A percentile compares a stretch with the other conserved stretches of the same genome.
Conservation (phyloP, 2,888 invertebrate genomes). For the Serrognathus titanus region DNA sequence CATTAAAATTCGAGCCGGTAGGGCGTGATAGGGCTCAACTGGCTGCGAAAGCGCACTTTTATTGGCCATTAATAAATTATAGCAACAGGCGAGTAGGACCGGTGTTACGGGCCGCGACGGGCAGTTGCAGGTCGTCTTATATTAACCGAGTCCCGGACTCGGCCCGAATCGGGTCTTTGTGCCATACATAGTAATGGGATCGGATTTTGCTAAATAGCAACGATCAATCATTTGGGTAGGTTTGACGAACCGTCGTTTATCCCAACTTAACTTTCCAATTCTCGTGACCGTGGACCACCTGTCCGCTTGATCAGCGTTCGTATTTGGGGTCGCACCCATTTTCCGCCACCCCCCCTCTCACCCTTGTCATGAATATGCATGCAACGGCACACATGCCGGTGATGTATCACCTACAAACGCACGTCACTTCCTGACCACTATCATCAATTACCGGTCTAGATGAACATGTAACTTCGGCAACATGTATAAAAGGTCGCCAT, state of each 20-base stretch:
- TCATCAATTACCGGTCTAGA: constrained; percentile 52
- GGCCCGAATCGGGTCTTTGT: too few species aligned
- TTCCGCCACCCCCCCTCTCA: too few species aligned
- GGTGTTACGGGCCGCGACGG: too few species aligned
- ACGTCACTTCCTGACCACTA: constrained; percentile 37
- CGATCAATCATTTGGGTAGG: constrained; percentile 43
- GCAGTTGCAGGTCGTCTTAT: too few species aligned
- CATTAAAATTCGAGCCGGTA: constrained; percentile 36
- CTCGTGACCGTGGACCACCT: too few species aligned
- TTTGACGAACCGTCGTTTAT: too few species aligned
- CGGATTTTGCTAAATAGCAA: constrained; percentile 48
- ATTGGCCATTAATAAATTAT: constrained; percentile 52
- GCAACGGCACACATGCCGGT: constrained; percentile 35
- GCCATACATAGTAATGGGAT: constrained; percentile 50
- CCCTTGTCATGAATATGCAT: constrained; percentile 45
- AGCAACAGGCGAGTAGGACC: constrained; percentile 45
- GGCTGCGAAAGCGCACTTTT: constrained; percentile 48
- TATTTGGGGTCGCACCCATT: too few species aligned
- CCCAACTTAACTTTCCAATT: too few species aligned
- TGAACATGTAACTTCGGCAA: constrained; percentile 50
- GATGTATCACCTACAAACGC: constrained; percentile 38
- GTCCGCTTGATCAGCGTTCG: too few species aligned
- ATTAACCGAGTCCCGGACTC: too few species aligned
- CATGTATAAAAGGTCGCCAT: constrained; percentile 46
- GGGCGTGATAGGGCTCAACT: constrained; percentile 40